These are phyloP conservation scores for Metalampra italica DNA, from an alignment of 2,888 invertebrate genomes.

Conservation along the genomic window DNA sequence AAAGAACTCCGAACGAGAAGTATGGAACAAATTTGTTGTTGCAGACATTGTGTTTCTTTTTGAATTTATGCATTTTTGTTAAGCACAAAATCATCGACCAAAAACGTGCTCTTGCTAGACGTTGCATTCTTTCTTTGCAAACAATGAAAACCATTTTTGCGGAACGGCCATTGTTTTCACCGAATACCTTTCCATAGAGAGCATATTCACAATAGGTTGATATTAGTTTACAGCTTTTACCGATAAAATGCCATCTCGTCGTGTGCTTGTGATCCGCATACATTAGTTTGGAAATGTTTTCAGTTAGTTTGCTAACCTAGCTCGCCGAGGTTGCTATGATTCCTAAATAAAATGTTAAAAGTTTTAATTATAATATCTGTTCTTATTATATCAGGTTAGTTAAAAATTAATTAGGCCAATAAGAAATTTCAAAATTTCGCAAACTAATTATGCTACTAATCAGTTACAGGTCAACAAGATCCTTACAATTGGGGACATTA, in stretches of 20 bases:
- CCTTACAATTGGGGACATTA: background rate
- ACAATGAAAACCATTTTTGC: slow-evolving; percentile 54
- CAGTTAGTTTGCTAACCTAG: slow-evolving; percentile 13
- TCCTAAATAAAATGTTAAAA: slow-evolving; percentile 6
- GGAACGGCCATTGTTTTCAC: slow-evolving; percentile 58
- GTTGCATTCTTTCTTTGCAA: slow-evolving; percentile 13
- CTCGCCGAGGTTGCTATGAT: background rate
- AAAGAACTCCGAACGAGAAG: no score
- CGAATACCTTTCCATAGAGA: slow-evolving; percentile 55
- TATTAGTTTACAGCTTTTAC: slow-evolving; percentile 50
- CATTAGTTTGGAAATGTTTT: slow-evolving; percentile 15
- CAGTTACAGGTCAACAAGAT: slow-evolving; percentile 2
- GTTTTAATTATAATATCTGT: background rate
- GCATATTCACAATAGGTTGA: slow-evolving; percentile 54
- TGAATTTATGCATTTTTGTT: no score
- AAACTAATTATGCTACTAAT: background rate
- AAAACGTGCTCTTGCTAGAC: background rate
- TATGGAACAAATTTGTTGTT: no score
- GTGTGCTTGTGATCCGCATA: slow-evolving; percentile 16
- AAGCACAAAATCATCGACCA: background rate
- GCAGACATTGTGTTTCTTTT: no score
- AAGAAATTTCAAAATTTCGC: background rate
- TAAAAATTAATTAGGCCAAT: background rate
- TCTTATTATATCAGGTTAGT: background rate
- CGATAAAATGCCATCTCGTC: slow-evolving; percentile 42